phyloP scores from a whole-genome alignment of 2,113 vertebrate species.

The Ciconia boyciana region DNA sequence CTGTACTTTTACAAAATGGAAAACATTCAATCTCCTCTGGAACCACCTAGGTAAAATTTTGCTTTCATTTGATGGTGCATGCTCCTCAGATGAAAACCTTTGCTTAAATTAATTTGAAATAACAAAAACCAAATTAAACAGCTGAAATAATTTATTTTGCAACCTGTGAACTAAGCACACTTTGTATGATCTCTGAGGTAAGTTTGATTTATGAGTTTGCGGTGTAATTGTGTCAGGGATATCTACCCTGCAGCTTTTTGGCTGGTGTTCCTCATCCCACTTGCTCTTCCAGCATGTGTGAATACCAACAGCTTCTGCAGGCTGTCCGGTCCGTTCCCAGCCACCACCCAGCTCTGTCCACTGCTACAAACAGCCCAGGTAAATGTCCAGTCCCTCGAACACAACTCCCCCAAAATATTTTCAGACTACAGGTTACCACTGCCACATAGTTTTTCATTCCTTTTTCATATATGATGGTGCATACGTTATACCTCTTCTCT shows the following conservation, averaged over 20 bases:
- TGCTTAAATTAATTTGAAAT: conserved; percentile 39
- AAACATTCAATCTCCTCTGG: not conserved
- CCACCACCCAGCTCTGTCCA: not conserved
- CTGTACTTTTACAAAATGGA: not conserved
- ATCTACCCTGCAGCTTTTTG: conserved; percentile 21
- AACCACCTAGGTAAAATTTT: not conserved
- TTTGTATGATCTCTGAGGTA: not conserved
- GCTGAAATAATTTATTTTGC: conserved; percentile 47
- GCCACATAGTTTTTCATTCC: not conserved
- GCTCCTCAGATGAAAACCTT: conserved; percentile 20
- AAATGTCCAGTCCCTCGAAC: not conserved
- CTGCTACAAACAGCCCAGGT: not conserved
- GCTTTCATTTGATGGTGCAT: not conserved
- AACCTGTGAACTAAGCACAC: conserved; percentile 3
- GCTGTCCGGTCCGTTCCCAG: not conserved
- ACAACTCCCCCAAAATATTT: not conserved
- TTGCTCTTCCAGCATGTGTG: not conserved
- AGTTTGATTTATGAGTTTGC: conserved; percentile 57
- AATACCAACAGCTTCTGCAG: not conserved
- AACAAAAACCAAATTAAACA: conserved; percentile 39
- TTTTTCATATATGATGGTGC: not conserved
- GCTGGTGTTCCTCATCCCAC: not conserved
- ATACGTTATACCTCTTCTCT: not conserved
- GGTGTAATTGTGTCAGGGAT: not conserved
- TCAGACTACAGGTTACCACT: not conserved